Evolutionary conservation across 1,140 invertebrate genomes (phyloP), one percentile per base, ranked within the genome.

Genomic region (Megathymus violae): DNA sequence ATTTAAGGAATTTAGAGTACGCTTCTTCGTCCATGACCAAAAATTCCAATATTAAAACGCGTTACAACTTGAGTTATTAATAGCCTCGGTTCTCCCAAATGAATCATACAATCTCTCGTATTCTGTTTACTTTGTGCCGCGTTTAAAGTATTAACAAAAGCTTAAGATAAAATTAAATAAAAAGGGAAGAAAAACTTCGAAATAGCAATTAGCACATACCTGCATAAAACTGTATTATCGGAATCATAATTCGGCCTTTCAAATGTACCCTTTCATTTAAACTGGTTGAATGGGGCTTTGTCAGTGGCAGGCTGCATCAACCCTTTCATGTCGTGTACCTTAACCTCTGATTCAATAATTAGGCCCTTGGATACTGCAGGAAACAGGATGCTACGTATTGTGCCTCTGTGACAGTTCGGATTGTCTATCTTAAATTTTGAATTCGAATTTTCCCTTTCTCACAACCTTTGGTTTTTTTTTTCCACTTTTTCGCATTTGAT

Each of bases 281-380:
- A 40, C 62, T 64, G 62, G 47, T 54, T 88, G 80, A 86, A 88
- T 82, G 76, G 79, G 54, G 62, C 81, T 83, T 75, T 80, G 78
- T 84, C 82, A 82, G 74, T 78, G 70, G 72, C 67, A 79, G 71
- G 69, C 65, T 52, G 69, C 64, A 75, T 75, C 71, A 68, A 62
- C 69, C 74, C 66, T 82, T 84, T 80, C n/a, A 76, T 79, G 67
- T 64, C 64, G 44, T 62, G 58, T 71, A 27, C 59, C 63, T 50
- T 75, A 76, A 78, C 67, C 76, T 74, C 76, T 74, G 77, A 80
- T 81, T 79, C 60, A 76, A 75, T 87, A 85, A 81, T 83, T 83
- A 83, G 78, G 74, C 69, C 60, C 66, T 67, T 61, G 63, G 58
- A 76, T 72, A 64, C 56, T 61, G 61, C 62, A 67, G 60, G 61